A percentile compares a stretch with the other conserved stretches of the same genome.
Conservation (phyloP, 2,888 invertebrate species). For the Electrophaes corylata region DNA sequence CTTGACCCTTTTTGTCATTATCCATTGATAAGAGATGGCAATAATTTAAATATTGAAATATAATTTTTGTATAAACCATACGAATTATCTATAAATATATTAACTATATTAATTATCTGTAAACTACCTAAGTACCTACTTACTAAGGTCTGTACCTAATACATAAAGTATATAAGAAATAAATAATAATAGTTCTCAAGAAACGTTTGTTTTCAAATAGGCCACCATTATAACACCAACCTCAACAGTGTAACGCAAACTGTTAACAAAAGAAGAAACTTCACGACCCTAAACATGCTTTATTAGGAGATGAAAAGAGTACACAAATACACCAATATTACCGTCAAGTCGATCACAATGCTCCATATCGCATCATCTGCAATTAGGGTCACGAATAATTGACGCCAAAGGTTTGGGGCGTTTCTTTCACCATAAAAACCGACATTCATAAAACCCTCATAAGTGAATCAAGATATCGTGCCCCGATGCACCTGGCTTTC, state of each 20-base stretch:
- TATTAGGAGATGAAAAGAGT: slow-evolving; percentile 52
- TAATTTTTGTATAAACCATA: no score
- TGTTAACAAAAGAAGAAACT: slow-evolving; percentile 62
- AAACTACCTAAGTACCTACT: no score
- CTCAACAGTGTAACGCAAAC: slow-evolving; percentile 50
- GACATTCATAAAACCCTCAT: slow-evolving; percentile 76
- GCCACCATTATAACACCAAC: slow-evolving; percentile 50
- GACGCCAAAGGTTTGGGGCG: slow-evolving; percentile 77
- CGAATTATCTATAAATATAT: no score
- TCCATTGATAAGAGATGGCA: no score
- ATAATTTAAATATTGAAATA: no score
- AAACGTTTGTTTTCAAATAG: slow-evolving; percentile 21
- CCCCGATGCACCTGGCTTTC: slow-evolving; percentile 79
- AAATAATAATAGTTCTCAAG: slow-evolving; percentile 17
- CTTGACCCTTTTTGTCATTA: no score
- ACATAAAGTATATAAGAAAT: no score
- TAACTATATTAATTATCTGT: no score
- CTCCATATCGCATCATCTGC: slow-evolving; percentile 79
- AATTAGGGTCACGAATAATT: slow-evolving; percentile 83
- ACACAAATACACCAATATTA: slow-evolving; percentile 73
- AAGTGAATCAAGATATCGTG: slow-evolving; percentile 81
- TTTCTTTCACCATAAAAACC: slow-evolving; percentile 66
- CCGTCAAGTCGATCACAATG: slow-evolving; percentile 74
- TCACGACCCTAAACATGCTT: slow-evolving; percentile 62
- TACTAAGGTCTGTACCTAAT: no score